Evolutionary conservation across 2,797 vertebrate species (phyloP).

Genomic region (Muscicapa comitata): DNA sequence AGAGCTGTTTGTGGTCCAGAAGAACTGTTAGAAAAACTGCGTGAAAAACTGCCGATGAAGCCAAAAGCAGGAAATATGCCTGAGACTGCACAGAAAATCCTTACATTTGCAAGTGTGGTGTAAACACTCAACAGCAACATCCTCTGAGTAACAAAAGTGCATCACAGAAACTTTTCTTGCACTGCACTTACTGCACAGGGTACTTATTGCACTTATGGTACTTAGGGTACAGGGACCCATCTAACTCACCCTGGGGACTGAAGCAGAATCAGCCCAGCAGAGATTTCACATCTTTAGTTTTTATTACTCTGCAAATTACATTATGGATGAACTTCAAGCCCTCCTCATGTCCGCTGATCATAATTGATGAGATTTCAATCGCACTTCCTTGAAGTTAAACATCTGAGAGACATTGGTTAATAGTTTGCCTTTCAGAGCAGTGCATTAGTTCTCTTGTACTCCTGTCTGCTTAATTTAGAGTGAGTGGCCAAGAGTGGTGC

Average conservation of each 20-base stretch:
- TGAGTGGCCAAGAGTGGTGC: not conserved
- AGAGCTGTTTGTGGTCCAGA: not conserved
- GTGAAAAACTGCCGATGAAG: not conserved
- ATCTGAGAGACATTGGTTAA: slow-evolving; percentile 32
- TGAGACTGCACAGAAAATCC: not conserved
- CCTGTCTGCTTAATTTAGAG: slow-evolving; percentile 26
- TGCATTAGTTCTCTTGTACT: slow-evolving; percentile 29
- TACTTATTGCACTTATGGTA: no score
- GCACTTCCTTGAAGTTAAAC: slow-evolving; percentile 25
- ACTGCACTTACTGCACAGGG: not conserved
- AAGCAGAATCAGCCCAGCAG: not conserved
- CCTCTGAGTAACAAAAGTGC: not conserved
- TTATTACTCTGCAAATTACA: not conserved
- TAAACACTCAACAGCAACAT: not conserved
- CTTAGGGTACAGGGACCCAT: not conserved
- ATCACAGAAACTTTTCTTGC: not conserved
- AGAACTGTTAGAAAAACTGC: not conserved
- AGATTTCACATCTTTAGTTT: not conserved
- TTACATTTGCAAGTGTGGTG: not conserved
- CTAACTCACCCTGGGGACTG: not conserved
- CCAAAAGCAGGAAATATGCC: not conserved
- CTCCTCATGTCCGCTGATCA: not conserved
- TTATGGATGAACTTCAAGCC: not conserved
- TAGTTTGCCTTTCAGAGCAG: slow-evolving; percentile 7
- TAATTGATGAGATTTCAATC: slow-evolving; percentile 41